Base-by-base conservation (phyloP, 2,888 invertebrate species). In the Cyclophora punctaria region DNA sequence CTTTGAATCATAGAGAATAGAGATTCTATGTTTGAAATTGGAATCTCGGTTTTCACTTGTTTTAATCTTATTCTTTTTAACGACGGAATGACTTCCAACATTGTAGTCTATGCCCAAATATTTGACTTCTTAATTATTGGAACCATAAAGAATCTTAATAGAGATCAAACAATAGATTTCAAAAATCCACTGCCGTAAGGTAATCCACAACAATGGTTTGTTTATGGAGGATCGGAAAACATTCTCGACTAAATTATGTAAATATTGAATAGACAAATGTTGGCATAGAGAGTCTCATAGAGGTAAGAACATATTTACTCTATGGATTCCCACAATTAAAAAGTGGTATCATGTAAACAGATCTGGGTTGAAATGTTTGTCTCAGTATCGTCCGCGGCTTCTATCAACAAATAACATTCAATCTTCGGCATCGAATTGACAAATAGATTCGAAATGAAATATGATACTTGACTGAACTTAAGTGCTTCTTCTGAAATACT, bases 241-340 rank as follows among this genome's bases (percentile, higher is more conserved):
- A 73, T 79, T 78, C 74, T 72, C 64, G 56, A 62, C 64, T 60
- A 60, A 69, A 74, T 75, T 72, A 64, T 71, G 75, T 72, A 67
- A 69, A 68, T 73, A 73, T 77, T 78, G 67, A 62, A 67, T 64
- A 50, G 35, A 63, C 67, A 77, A 80, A 80, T 75, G 76, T 76
- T 78, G 69, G 60, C 60, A 56, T 66, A 69, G 68, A 65, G 64
- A 66, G 69, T 67, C 66, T 69, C 62, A 58, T 62, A 57, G 59
- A 48, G 53, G 57, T 20, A 20, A 20, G 20, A 20, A 20, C 20
- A 20, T 63, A 59, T 64, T 63, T 59, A 53, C 48, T 52, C 55
- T 61, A 51, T 58, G 60, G 58, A 56, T 56, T 63, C 58, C 59
- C 60, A 59, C 57, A 62, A 67, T 64, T 63, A 61, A 67, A 64